Evolutionary conservation across 1,140 invertebrate genomes (phyloP), one percentile per base, ranked within the genome.

Genomic region (Zaprionus ornatus): DNA sequence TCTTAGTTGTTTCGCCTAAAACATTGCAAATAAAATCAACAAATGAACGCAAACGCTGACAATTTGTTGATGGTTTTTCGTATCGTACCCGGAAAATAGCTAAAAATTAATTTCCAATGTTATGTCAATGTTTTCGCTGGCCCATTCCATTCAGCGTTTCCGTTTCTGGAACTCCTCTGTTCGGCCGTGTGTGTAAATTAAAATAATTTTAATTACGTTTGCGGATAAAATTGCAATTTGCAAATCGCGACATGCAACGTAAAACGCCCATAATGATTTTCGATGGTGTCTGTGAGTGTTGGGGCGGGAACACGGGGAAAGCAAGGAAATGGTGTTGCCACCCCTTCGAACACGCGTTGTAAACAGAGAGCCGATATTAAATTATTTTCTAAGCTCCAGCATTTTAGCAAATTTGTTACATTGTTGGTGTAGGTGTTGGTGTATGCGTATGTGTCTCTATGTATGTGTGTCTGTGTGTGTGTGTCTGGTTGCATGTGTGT

Each of bases 61-160:
- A 86, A 82, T 86, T 86, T 86, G 82, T 86, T 86, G 82, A 86
- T 77, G 79, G 71, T 67, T 82, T 84, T 86, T 67, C 71, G 68
- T 68, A 61, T 67, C 42, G 65, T 40, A 48, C 69, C 10, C 45
- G 19, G 68, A 65, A 54, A 48, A 78, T 79, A 68, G 82, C 80
- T 73, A 67, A 70, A 85, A 85, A 86, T 85, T 71, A 86, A 85
- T 86, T 82, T 85, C 57, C 75, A 82, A 82, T 86, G 79, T 82
- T 80, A 71, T 69, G 60, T 72, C 67, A 66, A 77, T 61, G 60
- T 56, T 64, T 63, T 67, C 40, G 23, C 32, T 17, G 15, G 35
- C 15, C 25, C 32, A 21, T 45, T 17, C 40, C 40, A n/a, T 17
- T 17, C n/a, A 17, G 19, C n/a, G n/a, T 45, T 45, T 45, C 40